Evolutionary conservation across 2,113 vertebrate genomes (phyloP).

Genomic region (Myotis lucifugus): DNA sequence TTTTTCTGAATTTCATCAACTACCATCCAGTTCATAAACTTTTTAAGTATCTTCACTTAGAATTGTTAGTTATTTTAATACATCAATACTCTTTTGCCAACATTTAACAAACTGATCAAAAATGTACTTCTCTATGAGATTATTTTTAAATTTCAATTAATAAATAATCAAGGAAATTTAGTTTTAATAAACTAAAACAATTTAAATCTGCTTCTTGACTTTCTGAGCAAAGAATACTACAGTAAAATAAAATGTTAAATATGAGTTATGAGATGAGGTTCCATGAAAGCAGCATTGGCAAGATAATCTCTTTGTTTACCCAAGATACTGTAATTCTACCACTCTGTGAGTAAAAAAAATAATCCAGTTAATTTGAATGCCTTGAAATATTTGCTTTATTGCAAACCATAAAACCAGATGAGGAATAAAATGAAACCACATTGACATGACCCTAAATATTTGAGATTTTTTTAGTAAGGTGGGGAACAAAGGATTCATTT

Average conservation of each 20-base stretch:
- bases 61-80: constrained; percentile 11
- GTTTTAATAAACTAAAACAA: not conserved
- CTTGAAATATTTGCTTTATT: constrained; percentile 63
- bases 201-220: not conserved
- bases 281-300: not conserved
- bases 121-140: not conserved
- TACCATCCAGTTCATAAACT: not conserved
- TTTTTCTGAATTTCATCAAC: constrained; percentile 1
- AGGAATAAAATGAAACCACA: constrained; percentile 21
- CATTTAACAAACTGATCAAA: not conserved
- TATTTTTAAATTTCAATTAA: constrained; percentile 20
- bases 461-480: constrained; percentile 59
- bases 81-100: not conserved
- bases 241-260: constrained; percentile 12
- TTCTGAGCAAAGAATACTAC: not conserved
- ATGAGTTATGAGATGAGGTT: not conserved
- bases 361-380: not conserved
- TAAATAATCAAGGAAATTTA: not conserved
- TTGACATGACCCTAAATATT: constrained; percentile 57
- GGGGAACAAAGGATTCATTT: constrained; percentile 74
- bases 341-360: not conserved
- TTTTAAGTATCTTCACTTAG: constrained; percentile 34
- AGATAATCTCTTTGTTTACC: too few relatives aligned
- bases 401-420: constrained; percentile 46
- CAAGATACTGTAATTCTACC: not conserved